Evolutionary conservation across 2,888 invertebrate genomes (phyloP), one percentile per base, ranked within the genome.

Genomic region (Limnephilus rhombicus): DNA sequence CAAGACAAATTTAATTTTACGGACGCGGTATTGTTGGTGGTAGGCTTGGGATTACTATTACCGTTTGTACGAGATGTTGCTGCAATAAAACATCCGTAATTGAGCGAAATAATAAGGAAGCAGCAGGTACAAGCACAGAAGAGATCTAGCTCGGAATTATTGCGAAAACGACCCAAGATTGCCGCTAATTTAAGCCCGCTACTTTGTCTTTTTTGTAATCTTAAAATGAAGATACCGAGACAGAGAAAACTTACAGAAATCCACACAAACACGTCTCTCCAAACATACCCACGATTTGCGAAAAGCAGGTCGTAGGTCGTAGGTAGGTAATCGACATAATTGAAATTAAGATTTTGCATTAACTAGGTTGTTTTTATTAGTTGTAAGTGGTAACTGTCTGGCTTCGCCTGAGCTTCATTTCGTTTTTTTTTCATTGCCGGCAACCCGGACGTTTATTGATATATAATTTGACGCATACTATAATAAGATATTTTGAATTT

Each of bases 1-100:
- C 68, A 80, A 90, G 90, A 41, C 90, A 81, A 85, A 45, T 82
- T 91, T 91, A 90, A 88, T 88, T 88, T 89, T 87, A 83, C 41
- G n/a, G 80, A 90, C 90, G 45, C n/a, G 49, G 41, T 31, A 83
- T 82, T 81, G 87, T 89, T 41, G 83, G n/a, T 68, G 83, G 45
- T 68, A 34, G 53, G 37, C 53, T 83, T 34, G 68, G 80, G 80
- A 83, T 88, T 83, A 68, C 87, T 49, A 68, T 68, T 68, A 68
- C 68, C 24, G 68, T 68, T 68, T 68, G 68, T 68, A 68, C 68
- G 68, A 24, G 24, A 68, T 29, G 29, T 41, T 89, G 80, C 80
- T 18, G 86, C n/a, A 87, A 53, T 53, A 34, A 53, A 34, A 87
- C 87, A 87, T 87, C 87, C 41, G 85, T 68, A 87, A 87, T 87